Evolutionary conservation across 2,888 invertebrate species (phyloP), one percentile per base, ranked within the genome.

Genomic region (Pyrgus malvae): DNA sequence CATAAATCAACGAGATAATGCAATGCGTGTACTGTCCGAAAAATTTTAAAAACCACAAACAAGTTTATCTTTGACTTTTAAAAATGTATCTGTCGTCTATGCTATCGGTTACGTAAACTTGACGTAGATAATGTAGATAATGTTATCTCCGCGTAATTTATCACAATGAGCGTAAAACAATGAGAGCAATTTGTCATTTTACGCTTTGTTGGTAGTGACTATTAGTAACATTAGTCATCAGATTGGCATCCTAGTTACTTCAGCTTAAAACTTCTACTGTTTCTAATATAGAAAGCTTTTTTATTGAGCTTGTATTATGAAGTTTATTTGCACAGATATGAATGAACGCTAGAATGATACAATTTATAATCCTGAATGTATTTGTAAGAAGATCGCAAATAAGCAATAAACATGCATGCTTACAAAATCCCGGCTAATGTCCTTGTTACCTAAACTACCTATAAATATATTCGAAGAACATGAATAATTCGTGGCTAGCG

Each of bases 1-100:
- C 53, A 54, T 46, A 54, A 54, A 54, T 54, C 53, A 54, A 40
- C 23, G 53, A 46, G 53, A 45, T 51, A 45, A 54, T 54, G 40
- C 40, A 38, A 54, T 17, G 40, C 19, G 33, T 38, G 31, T 40
- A 31, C 14, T 31, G 53, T 38, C 53, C 29, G 6, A 46, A 46
- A 31, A 46, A 46, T 31, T 54, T 54, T 40, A 38, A 46, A 54
- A 54, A 54, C 29, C 46, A 54, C 53, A 45, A 49, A 54, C 53
- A 54, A 40, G 53, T 46, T 51, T 54, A 54, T 40, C 53, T 53
- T 16, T 51, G 44, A 45, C 46, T 46, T 40, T 46, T 29, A 40
- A 54, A 31, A 38, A 46, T 54, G 46, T 54, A 23, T 33, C 53
- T 54, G 46, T 54, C 53, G 46, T 46, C 45, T 54, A 21, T n/a